Percentiles rank a stretch among this genome's conserved stretches.
phyloP scores from a whole-genome alignment of 2,113 vertebrate genomes.

The Perca flavescens region DNA sequence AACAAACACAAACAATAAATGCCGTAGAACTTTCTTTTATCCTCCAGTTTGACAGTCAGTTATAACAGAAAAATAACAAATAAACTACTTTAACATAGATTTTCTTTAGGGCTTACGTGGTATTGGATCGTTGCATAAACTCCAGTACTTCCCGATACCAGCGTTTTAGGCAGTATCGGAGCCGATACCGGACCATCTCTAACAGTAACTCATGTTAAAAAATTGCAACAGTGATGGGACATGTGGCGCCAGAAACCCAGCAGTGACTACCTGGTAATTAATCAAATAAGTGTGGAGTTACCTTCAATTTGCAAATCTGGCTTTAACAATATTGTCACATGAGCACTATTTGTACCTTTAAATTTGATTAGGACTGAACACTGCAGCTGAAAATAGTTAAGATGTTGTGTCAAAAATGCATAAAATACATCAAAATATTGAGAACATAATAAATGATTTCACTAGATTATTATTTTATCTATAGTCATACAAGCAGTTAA shows the following conservation, averaged over 20 bases:
- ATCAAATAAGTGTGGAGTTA: neutral
- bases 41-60: too few relatives aligned
- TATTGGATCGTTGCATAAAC: too few relatives aligned
- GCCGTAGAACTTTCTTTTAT: too few relatives aligned
- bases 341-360: neutral
- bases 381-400: neutral
- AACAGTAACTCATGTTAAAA: neutral
- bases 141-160: too few relatives aligned
- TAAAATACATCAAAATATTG: neutral
- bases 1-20: too few relatives aligned
- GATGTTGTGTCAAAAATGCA: neutral
- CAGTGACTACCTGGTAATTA: neutral
- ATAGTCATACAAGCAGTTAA: neutral
- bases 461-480: neutral
- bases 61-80: too few relatives aligned
- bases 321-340: neutral
- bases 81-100: too few relatives aligned
- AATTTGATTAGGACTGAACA: neutral
- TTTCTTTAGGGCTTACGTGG: too few relatives aligned
- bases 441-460: neutral
- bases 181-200: neutral
- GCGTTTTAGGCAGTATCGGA: too few relatives aligned
- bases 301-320: neutral
- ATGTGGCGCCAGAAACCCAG: neutral
- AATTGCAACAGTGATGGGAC: slow-evolving; percentile 17